phyloP scores from a whole-genome alignment of 2,888 invertebrate species.

The Cremastinae sp. region DNA sequence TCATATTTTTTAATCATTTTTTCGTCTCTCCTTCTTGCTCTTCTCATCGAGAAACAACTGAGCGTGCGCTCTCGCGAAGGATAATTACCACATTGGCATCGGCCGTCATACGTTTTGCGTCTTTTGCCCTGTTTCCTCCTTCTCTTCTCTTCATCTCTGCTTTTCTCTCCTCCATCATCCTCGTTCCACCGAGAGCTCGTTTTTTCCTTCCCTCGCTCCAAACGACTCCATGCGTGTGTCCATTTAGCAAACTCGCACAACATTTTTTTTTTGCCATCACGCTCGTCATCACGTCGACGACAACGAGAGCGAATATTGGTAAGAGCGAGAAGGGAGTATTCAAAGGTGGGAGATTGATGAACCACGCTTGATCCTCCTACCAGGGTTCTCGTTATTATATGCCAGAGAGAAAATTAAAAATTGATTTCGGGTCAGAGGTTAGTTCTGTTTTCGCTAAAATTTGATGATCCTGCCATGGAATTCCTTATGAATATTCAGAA shows the following conservation, averaged over 20 bases:
- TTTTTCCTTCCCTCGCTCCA: slow-evolving; percentile 25
- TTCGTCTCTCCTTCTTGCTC: slow-evolving; percentile 22
- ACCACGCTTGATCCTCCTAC: slow-evolving; percentile 27
- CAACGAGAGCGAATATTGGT: neutral
- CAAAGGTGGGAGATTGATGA: slow-evolving; percentile 38
- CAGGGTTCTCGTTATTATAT: neutral
- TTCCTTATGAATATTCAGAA: slow-evolving; percentile 8
- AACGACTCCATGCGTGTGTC: slow-evolving; percentile 52
- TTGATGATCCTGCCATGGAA: neutral
- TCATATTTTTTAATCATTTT: slow-evolving; percentile 3
- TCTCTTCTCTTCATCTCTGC: slow-evolving; percentile 14
- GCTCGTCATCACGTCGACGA: slow-evolving; percentile 54
- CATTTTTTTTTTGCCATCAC: slow-evolving; percentile 46
- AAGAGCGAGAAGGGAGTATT: slow-evolving; percentile 6
- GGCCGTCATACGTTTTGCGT: slow-evolving; percentile 71
- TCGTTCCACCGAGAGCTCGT: slow-evolving; percentile 20
- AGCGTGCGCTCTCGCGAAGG: slow-evolving; percentile 61
- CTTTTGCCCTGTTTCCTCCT: slow-evolving; percentile 41
- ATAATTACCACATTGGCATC: slow-evolving; percentile 74
- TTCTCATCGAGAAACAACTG: slow-evolving; percentile 38
- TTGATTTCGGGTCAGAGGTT: slow-evolving; percentile 23
- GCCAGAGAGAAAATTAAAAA: slow-evolving; percentile 13
- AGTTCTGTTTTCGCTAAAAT: slow-evolving; percentile 3
- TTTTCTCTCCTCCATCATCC: slow-evolving; percentile 25
- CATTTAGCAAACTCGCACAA: slow-evolving; percentile 57